Evolutionary conservation across 2,797 vertebrate species (phyloP), one percentile per base, ranked within the genome.

Genomic region (Anisognathus igniventris): DNA sequence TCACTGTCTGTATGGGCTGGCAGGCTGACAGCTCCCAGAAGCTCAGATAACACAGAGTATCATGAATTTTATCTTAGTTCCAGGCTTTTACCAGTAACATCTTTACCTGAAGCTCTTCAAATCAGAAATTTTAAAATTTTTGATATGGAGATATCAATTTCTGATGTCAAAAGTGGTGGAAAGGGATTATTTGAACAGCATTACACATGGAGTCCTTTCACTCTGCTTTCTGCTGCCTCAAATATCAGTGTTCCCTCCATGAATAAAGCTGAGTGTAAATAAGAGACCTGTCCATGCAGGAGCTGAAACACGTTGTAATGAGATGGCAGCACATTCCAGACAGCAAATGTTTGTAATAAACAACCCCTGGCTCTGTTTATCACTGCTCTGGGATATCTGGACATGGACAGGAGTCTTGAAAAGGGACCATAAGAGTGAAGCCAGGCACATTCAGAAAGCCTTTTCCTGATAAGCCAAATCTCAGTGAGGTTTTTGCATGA

Each of bases 391-490:
- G 81, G 87, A 83, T 93, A 74, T 83, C 82, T 84, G 68, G 65
- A 65, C 66, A 61, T 39, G 60, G 81, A 76, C 3, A 1, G 37
- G 31, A 35, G 53, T 30, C 75, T 39, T 87, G 77, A 91, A 89
- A 92, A 6, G 76, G 81, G 35, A 58, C 92, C 42, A 47, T 79
- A 67, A 68, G 89, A 91, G 68, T 39, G 84, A 83, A 95, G 70
- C 54, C 75, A 72, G 53, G 73, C 17, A 14, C 57, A 35, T 77
- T 94, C 81, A 93, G 75, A 77, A 67, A 65, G 5, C 7, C 18
- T 88, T 77, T 83, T 72, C 12, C 81, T 92, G 91, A 94, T 93
- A 94, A 95, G 51, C 68, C 19, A 16, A 78, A 44, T 95, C 75
- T 94, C 68, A 53, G 9, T 2, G 9, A 65, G 72, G 44, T 56